Conservation (phyloP, 2,797 vertebrate genomes). For the Zalophus californianus region DNA sequence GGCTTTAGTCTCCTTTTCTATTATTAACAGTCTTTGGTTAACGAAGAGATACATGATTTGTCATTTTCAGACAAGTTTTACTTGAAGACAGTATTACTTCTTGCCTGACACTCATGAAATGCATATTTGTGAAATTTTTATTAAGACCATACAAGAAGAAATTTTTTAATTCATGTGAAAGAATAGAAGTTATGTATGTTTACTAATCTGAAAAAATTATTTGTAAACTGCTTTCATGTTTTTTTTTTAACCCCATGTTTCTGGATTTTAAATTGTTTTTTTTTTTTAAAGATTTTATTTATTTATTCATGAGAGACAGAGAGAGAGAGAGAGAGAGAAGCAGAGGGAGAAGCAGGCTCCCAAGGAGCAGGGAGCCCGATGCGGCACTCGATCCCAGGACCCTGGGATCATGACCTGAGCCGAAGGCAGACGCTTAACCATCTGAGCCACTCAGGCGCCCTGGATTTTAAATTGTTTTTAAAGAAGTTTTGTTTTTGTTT, state of each 20-base stretch:
- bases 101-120: background rate
- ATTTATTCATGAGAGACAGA: too few relatives aligned
- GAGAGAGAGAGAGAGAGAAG: too few relatives aligned
- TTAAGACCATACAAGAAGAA: background rate
- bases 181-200: background rate
- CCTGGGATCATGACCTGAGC: too few relatives aligned
- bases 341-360: too few relatives aligned
- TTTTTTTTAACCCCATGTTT: background rate
- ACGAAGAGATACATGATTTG: background rate
- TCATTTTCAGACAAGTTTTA: conserved; percentile 41
- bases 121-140: background rate
- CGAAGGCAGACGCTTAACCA: too few relatives aligned
- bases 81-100: background rate
- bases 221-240: background rate
- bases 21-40: background rate
- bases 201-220: background rate
- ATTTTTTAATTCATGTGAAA: background rate
- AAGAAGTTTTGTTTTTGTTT: background rate
- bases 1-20: conserved; percentile 16
- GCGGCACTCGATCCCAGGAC: too few relatives aligned
- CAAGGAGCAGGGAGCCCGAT: too few relatives aligned
- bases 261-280: conserved; percentile 1
- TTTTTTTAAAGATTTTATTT: too few relatives aligned
- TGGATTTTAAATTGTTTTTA: conserved; percentile 2
- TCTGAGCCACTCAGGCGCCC: too few relatives aligned